Base-by-base conservation (phyloP, 2,888 invertebrate genomes). In the Amorpha juglandis region DNA sequence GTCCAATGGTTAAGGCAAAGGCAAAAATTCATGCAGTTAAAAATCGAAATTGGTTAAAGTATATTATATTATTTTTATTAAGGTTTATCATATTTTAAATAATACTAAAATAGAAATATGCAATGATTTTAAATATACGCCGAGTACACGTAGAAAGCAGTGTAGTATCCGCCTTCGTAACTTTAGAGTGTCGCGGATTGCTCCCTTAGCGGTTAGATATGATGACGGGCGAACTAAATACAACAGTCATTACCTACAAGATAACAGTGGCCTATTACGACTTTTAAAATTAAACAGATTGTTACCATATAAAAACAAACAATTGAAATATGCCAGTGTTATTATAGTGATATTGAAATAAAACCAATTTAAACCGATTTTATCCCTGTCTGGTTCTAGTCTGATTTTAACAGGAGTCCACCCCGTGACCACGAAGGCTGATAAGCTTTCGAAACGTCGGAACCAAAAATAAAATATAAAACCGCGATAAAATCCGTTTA, bases 101-200 rank as follows among this genome's bases (percentile, higher is more conserved):
- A n/a, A 9, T 55, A 16, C n/a, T 35, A 11, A 6, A 67, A 63
- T 55, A 55, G 63, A 69, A 65, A 53, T 19, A n/a, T 12, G 27
- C 27, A 27, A 27, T 3, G 27, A 27, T 3, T 27, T n/a, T 7
- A 14, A 58, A 69, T 67, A 55, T 42, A 64, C 64, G 77, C 82
- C 74, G 82, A 86, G 84, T 87, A 81, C 83, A 85, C 73, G 74
- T 70, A 70, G 77, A 74, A 74, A 80, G 86, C 87, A 89, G 86
- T 81, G 87, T 91, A 91, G 91, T 88, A 78, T 85, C 89, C 86
- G 89, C 90, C 89, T 88, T 88, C 79, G 87, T 88, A 87, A 87
- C 86, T 86, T 83, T 91, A 91, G 89, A 89, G 85, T 85, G 84
- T 85, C 83, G 88, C 88, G 87, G 88, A 86, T 83, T 83, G 88